A percentile compares a stretch with the other conserved stretches of the same genome.
These are phyloP conservation scores for Chiroxiphia lanceolata DNA, from an alignment of 2,797 vertebrate species.

Conservation along the genomic window DNA sequence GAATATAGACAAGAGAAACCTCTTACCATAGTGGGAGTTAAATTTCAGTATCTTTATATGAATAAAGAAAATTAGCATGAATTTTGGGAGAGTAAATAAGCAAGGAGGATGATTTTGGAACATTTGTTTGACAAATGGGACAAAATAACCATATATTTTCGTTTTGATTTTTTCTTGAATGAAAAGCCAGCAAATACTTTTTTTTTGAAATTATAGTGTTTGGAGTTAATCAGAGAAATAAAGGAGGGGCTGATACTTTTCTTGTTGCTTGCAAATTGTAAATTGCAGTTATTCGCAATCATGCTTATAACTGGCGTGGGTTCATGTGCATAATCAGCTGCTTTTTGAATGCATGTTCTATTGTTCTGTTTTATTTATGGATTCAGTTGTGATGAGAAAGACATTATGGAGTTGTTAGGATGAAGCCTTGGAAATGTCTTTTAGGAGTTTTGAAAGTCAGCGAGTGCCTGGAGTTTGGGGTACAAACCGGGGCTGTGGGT, in stretches of 20 bases:
- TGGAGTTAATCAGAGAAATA: slow-evolving; percentile 61
- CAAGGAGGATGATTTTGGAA: neutral
- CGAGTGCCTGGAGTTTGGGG: neutral
- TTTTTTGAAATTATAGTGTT: slow-evolving; percentile 34
- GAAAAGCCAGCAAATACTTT: slow-evolving; percentile 25
- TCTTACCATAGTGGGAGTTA: neutral
- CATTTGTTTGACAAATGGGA: slow-evolving; percentile 31
- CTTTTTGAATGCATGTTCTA: slow-evolving; percentile 50
- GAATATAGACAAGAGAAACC: neutral
- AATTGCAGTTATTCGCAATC: slow-evolving; percentile 67
- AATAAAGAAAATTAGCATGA: neutral
- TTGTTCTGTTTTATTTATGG: slow-evolving; percentile 64
- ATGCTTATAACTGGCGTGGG: slow-evolving; percentile 40
- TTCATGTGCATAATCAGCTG: slow-evolving; percentile 58
- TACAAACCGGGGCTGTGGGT: neutral
- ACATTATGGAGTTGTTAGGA: neutral
- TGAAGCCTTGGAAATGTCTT: slow-evolving; percentile 25
- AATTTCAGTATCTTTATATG: neutral
- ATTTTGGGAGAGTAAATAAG: slow-evolving; percentile 21
- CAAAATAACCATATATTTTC: slow-evolving; percentile 5
- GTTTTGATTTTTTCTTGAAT: neutral
- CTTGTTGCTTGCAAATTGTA: slow-evolving; percentile 57
- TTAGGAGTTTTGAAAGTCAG: slow-evolving; percentile 7
- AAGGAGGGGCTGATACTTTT: slow-evolving; percentile 40
- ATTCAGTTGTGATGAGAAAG: slow-evolving; percentile 40